Evolutionary conservation across 2,888 invertebrate species (phyloP).

Genomic region (Cryptocephalus moraei): DNA sequence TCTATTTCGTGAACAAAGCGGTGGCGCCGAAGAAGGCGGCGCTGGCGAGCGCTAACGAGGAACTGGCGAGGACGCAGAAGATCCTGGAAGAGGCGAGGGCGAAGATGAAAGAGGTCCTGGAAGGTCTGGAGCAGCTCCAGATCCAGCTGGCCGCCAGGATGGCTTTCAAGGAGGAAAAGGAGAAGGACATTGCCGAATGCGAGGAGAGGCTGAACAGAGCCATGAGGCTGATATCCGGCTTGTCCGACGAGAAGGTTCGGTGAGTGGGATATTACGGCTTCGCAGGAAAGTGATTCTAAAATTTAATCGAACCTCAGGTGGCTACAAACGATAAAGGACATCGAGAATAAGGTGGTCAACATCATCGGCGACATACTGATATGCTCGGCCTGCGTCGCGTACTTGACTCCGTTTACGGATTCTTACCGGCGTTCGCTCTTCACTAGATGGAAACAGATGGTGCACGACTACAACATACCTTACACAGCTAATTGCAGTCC

Average conservation of each 20-base stretch:
- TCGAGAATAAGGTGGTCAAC: constrained; percentile 46
- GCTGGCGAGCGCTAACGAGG: constrained; percentile 58
- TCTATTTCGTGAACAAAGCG: constrained; percentile 73
- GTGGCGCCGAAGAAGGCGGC: constrained; percentile 87
- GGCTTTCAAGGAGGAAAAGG: constrained; percentile 57
- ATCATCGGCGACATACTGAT: constrained; percentile 64
- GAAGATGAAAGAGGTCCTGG: constrained; percentile 65
- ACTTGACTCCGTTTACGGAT: constrained; percentile 69
- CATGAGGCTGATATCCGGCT: constrained; percentile 44
- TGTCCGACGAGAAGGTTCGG: constrained; percentile 22
- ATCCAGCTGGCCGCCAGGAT: constrained; percentile 62
- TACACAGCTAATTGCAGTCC: constrained; percentile 59
- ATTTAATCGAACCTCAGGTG: constrained; percentile 41
- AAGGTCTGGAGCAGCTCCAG: constrained; percentile 66
- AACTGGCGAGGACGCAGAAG: constrained; percentile 56
- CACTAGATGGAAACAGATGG: constrained; percentile 44
- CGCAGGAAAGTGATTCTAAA: not conserved
- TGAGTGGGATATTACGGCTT: not conserved
- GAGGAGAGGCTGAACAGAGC: constrained; percentile 69
- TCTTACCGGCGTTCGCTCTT: constrained; percentile 49
- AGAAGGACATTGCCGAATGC: constrained; percentile 65
- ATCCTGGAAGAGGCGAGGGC: constrained; percentile 61
- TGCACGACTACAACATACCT: constrained; percentile 45
- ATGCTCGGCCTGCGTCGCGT: constrained; percentile 64
- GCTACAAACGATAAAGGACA: constrained; percentile 55